phyloP scores from a whole-genome alignment of 2,113 vertebrate genomes.

The Coturnix japonica region DNA sequence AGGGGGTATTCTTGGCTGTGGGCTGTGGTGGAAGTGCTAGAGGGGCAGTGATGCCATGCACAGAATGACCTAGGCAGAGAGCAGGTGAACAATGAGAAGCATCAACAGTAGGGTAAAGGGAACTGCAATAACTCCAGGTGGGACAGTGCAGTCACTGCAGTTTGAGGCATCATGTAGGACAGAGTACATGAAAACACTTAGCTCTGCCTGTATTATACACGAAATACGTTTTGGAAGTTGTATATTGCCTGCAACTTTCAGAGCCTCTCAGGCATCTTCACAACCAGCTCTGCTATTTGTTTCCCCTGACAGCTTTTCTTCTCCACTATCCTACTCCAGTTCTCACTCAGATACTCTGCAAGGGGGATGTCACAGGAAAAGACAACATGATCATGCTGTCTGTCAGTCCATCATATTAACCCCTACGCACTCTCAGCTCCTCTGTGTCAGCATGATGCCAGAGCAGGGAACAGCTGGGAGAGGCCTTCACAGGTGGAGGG shows the following conservation, averaged over 20 bases:
- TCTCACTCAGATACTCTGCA: neutral
- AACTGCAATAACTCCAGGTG: accelerated
- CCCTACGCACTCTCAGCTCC: neutral
- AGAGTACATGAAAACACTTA: neutral
- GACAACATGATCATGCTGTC: neutral
- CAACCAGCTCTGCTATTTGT: neutral
- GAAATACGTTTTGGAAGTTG: neutral
- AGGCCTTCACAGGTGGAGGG: neutral
- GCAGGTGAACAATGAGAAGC: neutral
- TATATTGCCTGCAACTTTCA: neutral
- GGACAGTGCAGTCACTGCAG: neutral
- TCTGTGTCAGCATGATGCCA: neutral
- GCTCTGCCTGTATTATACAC: accelerated
- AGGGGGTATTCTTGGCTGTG: neutral
- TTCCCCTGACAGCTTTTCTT: neutral
- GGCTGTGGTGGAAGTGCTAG: neutral
- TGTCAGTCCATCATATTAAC: accelerated
- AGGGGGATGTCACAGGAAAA: neutral
- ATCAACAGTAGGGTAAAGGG: too few relatives aligned
- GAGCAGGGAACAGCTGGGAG: neutral
- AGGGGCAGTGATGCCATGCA: neutral
- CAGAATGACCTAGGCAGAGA: neutral
- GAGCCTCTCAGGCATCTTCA: neutral
- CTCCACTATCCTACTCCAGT: neutral
- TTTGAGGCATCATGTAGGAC: too few relatives aligned